Percentiles rank a stretch among this genome's conserved stretches.
Conservation (phyloP, 2,888 invertebrate species). For the Calameuta filiformis region DNA sequence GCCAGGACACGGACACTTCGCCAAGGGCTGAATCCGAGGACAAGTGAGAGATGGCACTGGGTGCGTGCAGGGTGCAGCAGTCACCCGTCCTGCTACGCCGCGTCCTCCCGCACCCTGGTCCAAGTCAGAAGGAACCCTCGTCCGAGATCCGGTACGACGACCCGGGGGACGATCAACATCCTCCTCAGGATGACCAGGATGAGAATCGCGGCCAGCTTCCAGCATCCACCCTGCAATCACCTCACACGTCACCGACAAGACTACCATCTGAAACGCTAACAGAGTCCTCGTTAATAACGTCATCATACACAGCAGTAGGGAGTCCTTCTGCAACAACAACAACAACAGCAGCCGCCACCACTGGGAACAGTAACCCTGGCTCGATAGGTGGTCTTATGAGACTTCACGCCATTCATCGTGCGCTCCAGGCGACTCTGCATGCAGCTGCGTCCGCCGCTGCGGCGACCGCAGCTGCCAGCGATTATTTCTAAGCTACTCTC, state of each 20-base stretch:
- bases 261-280: slow-evolving; percentile 14
- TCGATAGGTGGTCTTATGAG: slow-evolving; percentile 44
- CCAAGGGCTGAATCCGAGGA: slow-evolving; percentile 55
- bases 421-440: slow-evolving; percentile 44
- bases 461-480: not conserved
- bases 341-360: not conserved
- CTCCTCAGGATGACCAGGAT: too few relatives aligned
- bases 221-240: slow-evolving; percentile 12
- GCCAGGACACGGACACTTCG: slow-evolving; percentile 59
- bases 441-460: slow-evolving; percentile 22
- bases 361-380: slow-evolving; percentile 4
- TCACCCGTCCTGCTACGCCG: slow-evolving; percentile 51
- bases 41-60: slow-evolving; percentile 62
- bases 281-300: not conserved
- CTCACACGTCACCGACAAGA: slow-evolving; percentile 18
- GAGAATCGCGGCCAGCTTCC: not conserved
- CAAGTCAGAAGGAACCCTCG: slow-evolving; percentile 28
- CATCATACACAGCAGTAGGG: slow-evolving; percentile 1
- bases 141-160: slow-evolving; percentile 18
- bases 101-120: slow-evolving; percentile 53
- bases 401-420: slow-evolving; percentile 46
- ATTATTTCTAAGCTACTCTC: too few relatives aligned
- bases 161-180: not conserved
- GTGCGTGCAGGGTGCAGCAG: slow-evolving; percentile 56
- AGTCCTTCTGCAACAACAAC: not conserved